Base-by-base conservation (phyloP, 2,113 vertebrate species). In the Columbina picui region DNA sequence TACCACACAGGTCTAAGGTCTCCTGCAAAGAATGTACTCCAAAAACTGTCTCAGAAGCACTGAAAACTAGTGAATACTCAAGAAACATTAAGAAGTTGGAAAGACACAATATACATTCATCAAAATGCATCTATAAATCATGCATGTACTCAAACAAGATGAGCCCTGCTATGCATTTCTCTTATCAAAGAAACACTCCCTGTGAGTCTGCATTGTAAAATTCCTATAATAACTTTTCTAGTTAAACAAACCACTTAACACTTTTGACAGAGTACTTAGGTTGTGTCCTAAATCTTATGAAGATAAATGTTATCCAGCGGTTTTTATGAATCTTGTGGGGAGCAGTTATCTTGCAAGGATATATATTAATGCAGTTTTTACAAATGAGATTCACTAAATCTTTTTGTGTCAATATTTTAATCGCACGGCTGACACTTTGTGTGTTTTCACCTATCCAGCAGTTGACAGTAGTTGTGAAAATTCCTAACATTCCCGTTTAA, bases 191-290 rank as follows among this genome's bases (percentile, higher is more conserved):
- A 61, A 96, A 65, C 4, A 14, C 9, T 60, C 36, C 7, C 14
- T 67, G 19, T 53, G 19, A 60, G 8, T 49, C 49, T 88, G 43
- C 45, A 64, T 52, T 77, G 73, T n/a, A 36, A 25, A 76, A 86
- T 76, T 96, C 32, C 30, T 45, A 60, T 22, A 76, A 56, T 14
- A 94, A 16, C 17, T 94, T 87, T 64, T 56, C 83, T 52, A 57
- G 27, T 84, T 86, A 93, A 91, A 89, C 32, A 81, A 92, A 63
- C 32, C 55, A 61, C 36, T 92, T 84, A 69, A 84, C 15, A 87
- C 7, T 73, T 65, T 90, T 74, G 77, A 84, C n/a, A 57, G 21
- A 84, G 16, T 77, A 74, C 25, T 84, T 84, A 78, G 5, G 63
- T 52, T 29, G 26, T 59, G 4, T 6, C 81, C 26, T 59, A 71